A percentile compares a stretch with the other conserved stretches of the same genome.
These are phyloP conservation scores for Falco naumanni DNA, from an alignment of 2,797 vertebrate species.

Conservation along the genomic window DNA sequence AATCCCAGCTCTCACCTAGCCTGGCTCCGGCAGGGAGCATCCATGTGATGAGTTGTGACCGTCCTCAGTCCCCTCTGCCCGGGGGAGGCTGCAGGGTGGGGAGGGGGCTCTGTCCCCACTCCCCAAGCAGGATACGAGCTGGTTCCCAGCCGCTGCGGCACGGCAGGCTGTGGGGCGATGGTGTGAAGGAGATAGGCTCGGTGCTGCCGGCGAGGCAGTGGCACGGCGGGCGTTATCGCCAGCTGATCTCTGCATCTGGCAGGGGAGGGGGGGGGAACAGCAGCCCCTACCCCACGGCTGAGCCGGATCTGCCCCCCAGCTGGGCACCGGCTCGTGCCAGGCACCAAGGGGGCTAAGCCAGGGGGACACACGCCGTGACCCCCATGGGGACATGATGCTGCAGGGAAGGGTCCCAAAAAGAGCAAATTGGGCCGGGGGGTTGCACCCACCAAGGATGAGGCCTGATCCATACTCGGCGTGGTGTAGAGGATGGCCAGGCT, in stretches of 20 bases:
- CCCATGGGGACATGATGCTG: accelerated
- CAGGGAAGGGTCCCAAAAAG: not conserved
- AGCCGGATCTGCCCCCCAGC: not conserved
- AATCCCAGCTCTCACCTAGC: not conserved
- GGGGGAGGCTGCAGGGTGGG: not conserved
- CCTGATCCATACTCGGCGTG: accelerated
- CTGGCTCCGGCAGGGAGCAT: not conserved
- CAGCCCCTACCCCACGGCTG: not conserved
- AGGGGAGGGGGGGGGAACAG: not conserved
- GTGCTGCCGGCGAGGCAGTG: not conserved
- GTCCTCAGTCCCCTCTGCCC: not conserved
- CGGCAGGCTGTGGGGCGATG: not conserved
- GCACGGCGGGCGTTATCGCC: not conserved
- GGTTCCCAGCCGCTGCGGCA: not conserved
- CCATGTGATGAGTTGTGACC: not conserved
- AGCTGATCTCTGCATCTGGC: not conserved
- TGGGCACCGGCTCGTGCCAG: not conserved
- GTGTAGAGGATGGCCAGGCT: accelerated
- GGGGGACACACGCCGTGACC: not conserved
- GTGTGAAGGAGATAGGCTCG: conserved; percentile 60
- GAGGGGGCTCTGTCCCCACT: not conserved
- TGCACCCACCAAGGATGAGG: not conserved
- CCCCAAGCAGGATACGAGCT: not conserved
- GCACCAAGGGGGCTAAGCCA: not conserved
- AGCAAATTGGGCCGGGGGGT: not conserved